phyloP scores from a whole-genome alignment of 23 tunicate species.

The Halocynthia roretzi region DNA sequence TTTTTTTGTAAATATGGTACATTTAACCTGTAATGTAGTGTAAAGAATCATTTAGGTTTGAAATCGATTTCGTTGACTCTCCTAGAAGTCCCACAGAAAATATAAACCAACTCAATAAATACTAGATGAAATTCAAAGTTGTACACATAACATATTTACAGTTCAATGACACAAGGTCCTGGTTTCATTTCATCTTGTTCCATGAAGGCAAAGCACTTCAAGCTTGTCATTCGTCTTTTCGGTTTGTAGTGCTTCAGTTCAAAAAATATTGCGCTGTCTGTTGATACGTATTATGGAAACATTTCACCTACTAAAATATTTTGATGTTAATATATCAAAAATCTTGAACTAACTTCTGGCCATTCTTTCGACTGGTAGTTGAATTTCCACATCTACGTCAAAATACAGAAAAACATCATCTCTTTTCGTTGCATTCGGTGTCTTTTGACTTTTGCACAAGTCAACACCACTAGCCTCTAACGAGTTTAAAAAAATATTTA shows the following conservation, averaged over 20 bases:
- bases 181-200: conserved; percentile 79
- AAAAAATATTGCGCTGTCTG: conserved; percentile 69
- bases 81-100: no score
- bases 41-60: not conserved
- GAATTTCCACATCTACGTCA: conserved; percentile 65
- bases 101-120: no score
- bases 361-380: conserved; percentile 60
- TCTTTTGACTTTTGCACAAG: conserved; percentile 55
- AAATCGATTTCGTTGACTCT: not conserved
- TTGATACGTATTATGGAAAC: not conserved
- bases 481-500: not conserved
- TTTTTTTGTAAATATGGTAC: no score
- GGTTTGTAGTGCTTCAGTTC: conserved; percentile 67
- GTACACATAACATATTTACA: conserved; percentile 29
- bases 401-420: conserved; percentile 52
- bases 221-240: conserved; percentile 39
- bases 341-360: conserved; percentile 31
- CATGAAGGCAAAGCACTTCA: conserved; percentile 88
- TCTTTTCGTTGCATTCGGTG: conserved; percentile 39
- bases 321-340: not conserved
- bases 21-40: not conserved
- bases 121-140: no score
- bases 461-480: conserved; percentile 61
- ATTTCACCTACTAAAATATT: not conserved
- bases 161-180: conserved; percentile 91